Evolutionary conservation across 1,140 invertebrate species (phyloP), one percentile per base, ranked within the genome.

Genomic region (Coptotermes formosanus): DNA sequence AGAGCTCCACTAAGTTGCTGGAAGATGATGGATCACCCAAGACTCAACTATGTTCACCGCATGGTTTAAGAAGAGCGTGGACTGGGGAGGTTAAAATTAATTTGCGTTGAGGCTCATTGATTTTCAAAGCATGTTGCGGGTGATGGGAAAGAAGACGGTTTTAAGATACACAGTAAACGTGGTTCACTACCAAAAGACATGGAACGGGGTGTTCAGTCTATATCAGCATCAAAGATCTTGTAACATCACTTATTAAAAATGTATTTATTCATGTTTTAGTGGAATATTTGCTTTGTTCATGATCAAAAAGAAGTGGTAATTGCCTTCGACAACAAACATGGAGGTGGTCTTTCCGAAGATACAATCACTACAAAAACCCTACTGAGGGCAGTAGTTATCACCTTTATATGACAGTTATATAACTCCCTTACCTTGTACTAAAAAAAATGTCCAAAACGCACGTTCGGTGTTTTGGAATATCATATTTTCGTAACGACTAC

Each of bases 41-140:
- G 59, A 64, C 59, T 64, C 59, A 75, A 75, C 64, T 8, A 30
- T 30, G 64, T 30, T 75, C n/a, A 75, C 64, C n/a, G 25, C 25
- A n/a, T 75, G 64, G 64, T 75, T 69, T 8, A 30, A 75, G 64
- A 30, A 30, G n/a, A 75, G 4, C 25, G 64, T 30, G 64, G n/a
- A 75, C 64, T 75, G n/a, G 64, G n/a, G n/a, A 75, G 64, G 64
- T 75, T 48, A 75, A 75, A 75, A 75, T 75, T 75, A 75, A 75
- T 75, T 75, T 75, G 64, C 64, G 64, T 30, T 75, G 8, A 75
- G 25, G 64, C 64, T 75, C 64, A 75, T 30, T 75, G 64, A 30
- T 75, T 75, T 75, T 75, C 64, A 75, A 75, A 75, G 64, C 64
- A 75, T 75, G 64, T 75, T 75, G 64, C 25, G 25, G 25, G n/a